These are phyloP conservation scores for Austrolebias charrua DNA, from an alignment of 2,797 vertebrate genomes.

Conservation along the genomic window DNA sequence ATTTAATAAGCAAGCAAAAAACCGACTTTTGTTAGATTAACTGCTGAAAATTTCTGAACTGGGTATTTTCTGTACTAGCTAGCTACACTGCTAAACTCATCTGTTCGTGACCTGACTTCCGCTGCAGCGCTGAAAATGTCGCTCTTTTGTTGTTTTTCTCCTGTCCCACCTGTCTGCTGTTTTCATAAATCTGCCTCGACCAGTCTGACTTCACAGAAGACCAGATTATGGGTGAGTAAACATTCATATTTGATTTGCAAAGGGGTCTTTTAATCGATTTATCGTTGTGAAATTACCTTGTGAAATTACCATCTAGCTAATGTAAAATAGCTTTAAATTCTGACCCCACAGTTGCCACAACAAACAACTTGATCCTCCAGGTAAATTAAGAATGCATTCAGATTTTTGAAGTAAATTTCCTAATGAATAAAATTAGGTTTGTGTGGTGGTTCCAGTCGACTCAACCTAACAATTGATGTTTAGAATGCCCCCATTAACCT, in stretches of 20 bases:
- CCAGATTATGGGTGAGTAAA: constrained; percentile 79
- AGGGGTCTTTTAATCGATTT: background rate
- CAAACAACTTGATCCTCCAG: constrained; percentile 34
- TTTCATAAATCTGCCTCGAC: constrained; percentile 5
- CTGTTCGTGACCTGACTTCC: constrained; percentile 2
- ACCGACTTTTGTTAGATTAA: rapidly evolving
- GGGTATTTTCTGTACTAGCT: background rate
- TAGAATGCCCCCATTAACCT: constrained; percentile 8
- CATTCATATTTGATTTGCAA: background rate
- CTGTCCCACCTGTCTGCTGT: background rate
- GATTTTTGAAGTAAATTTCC: background rate
- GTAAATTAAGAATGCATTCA: constrained; percentile 18
- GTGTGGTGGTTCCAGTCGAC: background rate
- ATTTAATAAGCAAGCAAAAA: too few species aligned
- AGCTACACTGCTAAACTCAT: constrained; percentile 20
- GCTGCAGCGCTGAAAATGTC: constrained; percentile 6
- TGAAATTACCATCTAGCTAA: background rate
- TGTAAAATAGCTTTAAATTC: constrained; percentile 7
- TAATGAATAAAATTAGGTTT: background rate
- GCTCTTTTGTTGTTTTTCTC: constrained; percentile 18
- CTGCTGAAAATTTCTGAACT: background rate
- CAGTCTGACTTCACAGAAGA: constrained; percentile 85
- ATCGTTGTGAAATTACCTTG: background rate
- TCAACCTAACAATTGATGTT: background rate
- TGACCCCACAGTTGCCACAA: constrained; percentile 11